Evolutionary conservation across 1,140 invertebrate genomes (phyloP).

Genomic region (Leptinotarsa texana): DNA sequence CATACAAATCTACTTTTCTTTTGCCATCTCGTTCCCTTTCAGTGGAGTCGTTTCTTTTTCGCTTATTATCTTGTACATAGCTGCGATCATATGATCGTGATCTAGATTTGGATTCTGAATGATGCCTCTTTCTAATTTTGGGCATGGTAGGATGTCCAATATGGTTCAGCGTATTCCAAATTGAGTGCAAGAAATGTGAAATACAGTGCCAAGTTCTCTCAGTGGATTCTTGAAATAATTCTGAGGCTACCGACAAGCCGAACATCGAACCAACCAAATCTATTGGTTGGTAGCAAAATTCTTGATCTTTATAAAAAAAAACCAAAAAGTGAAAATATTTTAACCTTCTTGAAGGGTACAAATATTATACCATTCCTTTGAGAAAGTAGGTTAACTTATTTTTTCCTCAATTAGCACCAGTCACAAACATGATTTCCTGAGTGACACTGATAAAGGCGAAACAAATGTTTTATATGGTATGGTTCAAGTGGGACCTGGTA

Average conservation of each 20-base stretch:
- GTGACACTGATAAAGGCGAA: background rate
- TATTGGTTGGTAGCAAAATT: background rate
- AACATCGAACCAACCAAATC: conserved; percentile 4
- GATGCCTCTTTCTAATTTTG: conserved; percentile 15
- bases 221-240: conserved; percentile 15
- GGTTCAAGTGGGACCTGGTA: background rate
- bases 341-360: background rate
- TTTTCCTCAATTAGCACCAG: background rate
- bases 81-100: conserved; percentile 7
- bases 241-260: conserved; percentile 2
- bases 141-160: conserved; percentile 1
- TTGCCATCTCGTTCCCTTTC: conserved; percentile 12
- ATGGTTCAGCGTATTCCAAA: conserved; percentile 7
- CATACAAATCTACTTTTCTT: background rate
- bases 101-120: conserved; percentile 12
- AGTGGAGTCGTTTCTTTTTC: background rate
- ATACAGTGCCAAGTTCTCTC: conserved; percentile 17
- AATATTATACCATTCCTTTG: no score
- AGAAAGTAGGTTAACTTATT: background rate
- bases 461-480: background rate
- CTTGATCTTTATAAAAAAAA: background rate
- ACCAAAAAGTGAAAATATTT: background rate
- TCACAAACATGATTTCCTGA: background rate
- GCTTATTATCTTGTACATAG: conserved; percentile 9
- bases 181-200: background rate